A percentile compares a stretch with the other conserved stretches of the same genome.
Conservation (phyloP, 2,113 vertebrate species). For the Toxotes chatareus region DNA sequence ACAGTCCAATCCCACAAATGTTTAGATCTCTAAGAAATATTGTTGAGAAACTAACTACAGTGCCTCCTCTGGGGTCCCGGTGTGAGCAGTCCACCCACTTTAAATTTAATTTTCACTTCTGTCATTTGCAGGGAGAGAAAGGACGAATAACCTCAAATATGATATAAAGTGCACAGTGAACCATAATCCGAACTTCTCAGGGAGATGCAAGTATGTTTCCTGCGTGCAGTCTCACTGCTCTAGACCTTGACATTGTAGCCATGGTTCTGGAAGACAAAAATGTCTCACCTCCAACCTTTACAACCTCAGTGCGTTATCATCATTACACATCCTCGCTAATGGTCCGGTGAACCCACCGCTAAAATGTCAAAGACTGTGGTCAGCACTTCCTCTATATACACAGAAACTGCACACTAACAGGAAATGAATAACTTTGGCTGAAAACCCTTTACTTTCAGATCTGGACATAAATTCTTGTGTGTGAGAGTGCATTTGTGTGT, state of each 20-base stretch:
- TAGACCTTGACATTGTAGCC: constrained; percentile 25
- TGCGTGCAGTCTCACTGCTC: neutral
- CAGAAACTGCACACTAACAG: constrained; percentile 6
- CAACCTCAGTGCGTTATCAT: constrained; percentile 29
- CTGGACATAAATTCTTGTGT: neutral
- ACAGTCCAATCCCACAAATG: neutral
- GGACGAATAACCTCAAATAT: neutral
- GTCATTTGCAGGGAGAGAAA: neutral
- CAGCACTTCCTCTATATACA: constrained; percentile 21
- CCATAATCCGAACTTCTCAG: constrained; percentile 33
- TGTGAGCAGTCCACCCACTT: neutral
- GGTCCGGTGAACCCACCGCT: neutral
- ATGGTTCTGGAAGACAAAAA: constrained; percentile 40
- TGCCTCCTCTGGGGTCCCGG: neutral
- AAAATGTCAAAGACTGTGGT: neutral
- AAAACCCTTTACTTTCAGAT: neutral
- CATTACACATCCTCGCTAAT: constrained; percentile 46
- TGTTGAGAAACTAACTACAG: neutral
- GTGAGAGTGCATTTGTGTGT: constrained; percentile 5
- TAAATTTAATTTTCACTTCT: neutral
- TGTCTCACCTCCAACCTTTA: constrained; percentile 41
- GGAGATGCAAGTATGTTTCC: constrained; percentile 29
- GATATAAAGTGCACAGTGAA: neutral
- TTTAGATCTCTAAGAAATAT: constrained; percentile 7
- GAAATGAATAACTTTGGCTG: neutral